A percentile compares a stretch with the other conserved stretches of the same genome.
These are phyloP conservation scores for Ditylenchus weischeri DNA, from an alignment of 2,888 invertebrate genomes.

Conservation along the genomic window DNA sequence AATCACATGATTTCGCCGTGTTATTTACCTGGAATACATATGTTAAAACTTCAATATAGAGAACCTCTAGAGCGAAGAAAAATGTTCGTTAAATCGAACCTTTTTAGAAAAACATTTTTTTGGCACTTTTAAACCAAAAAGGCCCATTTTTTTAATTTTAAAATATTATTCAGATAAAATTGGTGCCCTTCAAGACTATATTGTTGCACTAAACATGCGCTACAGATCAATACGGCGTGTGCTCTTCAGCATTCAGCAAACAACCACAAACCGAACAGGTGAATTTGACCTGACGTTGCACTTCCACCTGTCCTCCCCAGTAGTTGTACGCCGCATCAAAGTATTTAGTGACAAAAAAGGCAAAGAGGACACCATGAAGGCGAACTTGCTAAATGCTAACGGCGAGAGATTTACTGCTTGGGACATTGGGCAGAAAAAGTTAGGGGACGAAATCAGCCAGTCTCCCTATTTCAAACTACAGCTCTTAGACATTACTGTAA, in stretches of 20 bases:
- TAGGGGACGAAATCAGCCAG: background rate
- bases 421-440: background rate
- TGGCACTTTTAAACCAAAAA: background rate
- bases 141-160: background rate
- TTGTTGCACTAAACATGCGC: conserved; percentile 18
- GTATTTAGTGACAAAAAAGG: conserved; percentile 20
- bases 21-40: no score
- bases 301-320: conserved; percentile 15
- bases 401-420: conserved; percentile 18
- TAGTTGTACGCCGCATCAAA: conserved; percentile 16
- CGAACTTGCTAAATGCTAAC: conserved; percentile 18
- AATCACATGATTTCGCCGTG: no score
- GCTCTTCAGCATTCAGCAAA: conserved; percentile 13
- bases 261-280: background rate
- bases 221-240: conserved; percentile 26
- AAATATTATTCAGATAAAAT: background rate
- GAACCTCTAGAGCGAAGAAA: no score
- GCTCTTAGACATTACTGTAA: conserved; percentile 12
- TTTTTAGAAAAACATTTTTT: no score
- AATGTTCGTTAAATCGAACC: no score
- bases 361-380: background rate
- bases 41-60: no score
- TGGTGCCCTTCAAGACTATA: conserved; percentile 14
- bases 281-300: conserved; percentile 15
- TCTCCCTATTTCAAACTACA: conserved; percentile 1